phyloP scores from a whole-genome alignment of 2,888 invertebrate genomes.

The Xylota sylvarum region DNA sequence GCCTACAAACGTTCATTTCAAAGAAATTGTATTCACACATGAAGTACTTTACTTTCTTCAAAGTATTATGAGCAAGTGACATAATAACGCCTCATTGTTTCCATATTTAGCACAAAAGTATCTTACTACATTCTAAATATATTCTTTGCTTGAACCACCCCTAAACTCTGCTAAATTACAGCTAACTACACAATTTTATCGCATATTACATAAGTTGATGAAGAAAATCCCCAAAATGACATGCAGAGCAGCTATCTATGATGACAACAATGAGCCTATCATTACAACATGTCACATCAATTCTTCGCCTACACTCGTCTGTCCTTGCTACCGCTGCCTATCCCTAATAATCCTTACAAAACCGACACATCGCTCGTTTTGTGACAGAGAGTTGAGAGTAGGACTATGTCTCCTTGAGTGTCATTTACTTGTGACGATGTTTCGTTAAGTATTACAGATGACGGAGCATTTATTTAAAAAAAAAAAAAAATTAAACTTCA shows the following conservation, averaged over 20 bases:
- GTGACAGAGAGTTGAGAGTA: neutral
- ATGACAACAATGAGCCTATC: constrained; percentile 22
- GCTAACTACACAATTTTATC: constrained; percentile 8
- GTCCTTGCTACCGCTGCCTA: neutral
- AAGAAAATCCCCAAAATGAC: neutral
- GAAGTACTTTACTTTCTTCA: neutral
- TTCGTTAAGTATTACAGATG: constrained; percentile 19
- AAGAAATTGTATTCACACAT: neutral
- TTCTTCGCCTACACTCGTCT: constrained; percentile 1
- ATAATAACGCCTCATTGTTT: neutral
- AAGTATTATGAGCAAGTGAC: neutral
- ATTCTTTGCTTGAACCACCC: neutral
- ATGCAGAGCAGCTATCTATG: constrained; percentile 1
- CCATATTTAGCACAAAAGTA: neutral
- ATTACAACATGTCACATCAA: constrained; percentile 15
- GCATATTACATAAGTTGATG: constrained; percentile 7
- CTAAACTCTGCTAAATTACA: neutral
- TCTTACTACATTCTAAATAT: neutral
- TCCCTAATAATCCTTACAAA: neutral
- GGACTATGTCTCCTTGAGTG: neutral
- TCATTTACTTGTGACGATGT: constrained; percentile 19
- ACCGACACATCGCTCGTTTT: constrained; percentile 1
- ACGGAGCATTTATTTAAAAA: neutral
- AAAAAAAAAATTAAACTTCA: neutral
- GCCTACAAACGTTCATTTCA: too few species aligned